Percentiles rank a stretch among this genome's conserved stretches.
These are phyloP conservation scores for Plumapathes pennacea DNA, from an alignment of 92 coral and sea anemone genomes.

Conservation along the genomic window DNA sequence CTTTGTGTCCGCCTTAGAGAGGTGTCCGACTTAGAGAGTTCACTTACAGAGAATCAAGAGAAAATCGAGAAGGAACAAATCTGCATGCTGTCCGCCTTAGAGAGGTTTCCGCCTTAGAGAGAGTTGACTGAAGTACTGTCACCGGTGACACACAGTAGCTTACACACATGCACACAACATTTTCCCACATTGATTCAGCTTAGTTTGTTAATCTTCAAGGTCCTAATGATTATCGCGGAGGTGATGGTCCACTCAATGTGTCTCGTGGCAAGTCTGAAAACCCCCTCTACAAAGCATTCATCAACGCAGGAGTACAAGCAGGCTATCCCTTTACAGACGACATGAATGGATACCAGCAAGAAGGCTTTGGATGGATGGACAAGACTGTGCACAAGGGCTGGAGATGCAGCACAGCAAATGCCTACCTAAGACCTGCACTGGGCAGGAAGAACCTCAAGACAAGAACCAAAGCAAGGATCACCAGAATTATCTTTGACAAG, in stretches of 20 bases:
- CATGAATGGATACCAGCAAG: conserved; percentile 79
- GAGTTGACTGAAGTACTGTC: too few relatives aligned
- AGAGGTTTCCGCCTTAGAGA: too few relatives aligned
- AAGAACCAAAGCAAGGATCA: conserved; percentile 57
- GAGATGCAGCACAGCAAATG: conserved; percentile 79
- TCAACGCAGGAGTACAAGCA: conserved; percentile 68
- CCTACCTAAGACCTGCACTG: conserved; percentile 71
- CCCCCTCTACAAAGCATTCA: conserved; percentile 59
- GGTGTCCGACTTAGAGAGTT: too few relatives aligned
- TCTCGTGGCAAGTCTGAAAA: conserved; percentile 65
- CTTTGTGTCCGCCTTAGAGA: too few relatives aligned
- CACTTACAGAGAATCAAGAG: too few relatives aligned
- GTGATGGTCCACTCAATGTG: conserved; percentile 70
- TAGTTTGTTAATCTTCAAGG: too few relatives aligned
- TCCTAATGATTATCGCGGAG: conserved; percentile 82
- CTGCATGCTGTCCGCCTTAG: too few relatives aligned
- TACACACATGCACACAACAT: too few relatives aligned
- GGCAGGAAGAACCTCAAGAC: conserved; percentile 54
- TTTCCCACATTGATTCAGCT: too few relatives aligned
- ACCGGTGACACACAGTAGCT: too few relatives aligned
- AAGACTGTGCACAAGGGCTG: conserved; percentile 53
- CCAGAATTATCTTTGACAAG: conserved; percentile 62
- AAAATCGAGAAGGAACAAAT: too few relatives aligned
- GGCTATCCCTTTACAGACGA: conserved; percentile 66
- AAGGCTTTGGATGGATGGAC: conserved; percentile 73